Evolutionary conservation across 2,113 vertebrate species (phyloP).

Genomic region (Reinhardtius hippoglossoides): DNA sequence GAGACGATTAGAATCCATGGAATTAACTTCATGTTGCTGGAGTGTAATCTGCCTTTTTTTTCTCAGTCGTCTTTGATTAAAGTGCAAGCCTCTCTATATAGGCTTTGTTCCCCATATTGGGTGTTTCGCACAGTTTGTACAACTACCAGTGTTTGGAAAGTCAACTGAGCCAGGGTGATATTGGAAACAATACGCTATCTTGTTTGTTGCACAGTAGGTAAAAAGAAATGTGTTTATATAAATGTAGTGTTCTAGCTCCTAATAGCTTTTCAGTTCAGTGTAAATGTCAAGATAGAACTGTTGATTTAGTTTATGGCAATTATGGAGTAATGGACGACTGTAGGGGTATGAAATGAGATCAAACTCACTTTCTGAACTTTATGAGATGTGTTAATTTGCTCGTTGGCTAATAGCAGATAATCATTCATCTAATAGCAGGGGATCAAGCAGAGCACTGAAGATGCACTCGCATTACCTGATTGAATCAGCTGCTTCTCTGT

Average conservation of each 20-base stretch:
- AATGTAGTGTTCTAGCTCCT: too few species aligned
- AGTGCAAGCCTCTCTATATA: slow-evolving; percentile 19
- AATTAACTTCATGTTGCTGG: slow-evolving; percentile 29
- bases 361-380: not conserved
- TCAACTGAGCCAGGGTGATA: slow-evolving; percentile 5
- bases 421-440: not conserved
- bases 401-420: not conserved
- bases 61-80: slow-evolving; percentile 43
- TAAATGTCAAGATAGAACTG: slow-evolving; percentile 5
- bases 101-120: slow-evolving; percentile 24
- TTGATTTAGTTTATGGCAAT: slow-evolving; percentile 5
- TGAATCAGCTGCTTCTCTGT: not conserved
- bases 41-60: slow-evolving; percentile 18
- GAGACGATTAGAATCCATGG: slow-evolving; percentile 53
- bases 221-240: not conserved
- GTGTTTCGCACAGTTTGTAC: slow-evolving; percentile 22
- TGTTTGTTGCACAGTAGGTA: not conserved
- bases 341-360: not conserved
- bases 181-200: not conserved
- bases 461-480: not conserved
- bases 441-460: not conserved
- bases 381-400: not conserved
- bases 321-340: not conserved
- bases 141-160: slow-evolving; percentile 18
- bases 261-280: not conserved